Base-by-base conservation (phyloP, 2,888 invertebrate species). In the Digitonthophagus gazella region DNA sequence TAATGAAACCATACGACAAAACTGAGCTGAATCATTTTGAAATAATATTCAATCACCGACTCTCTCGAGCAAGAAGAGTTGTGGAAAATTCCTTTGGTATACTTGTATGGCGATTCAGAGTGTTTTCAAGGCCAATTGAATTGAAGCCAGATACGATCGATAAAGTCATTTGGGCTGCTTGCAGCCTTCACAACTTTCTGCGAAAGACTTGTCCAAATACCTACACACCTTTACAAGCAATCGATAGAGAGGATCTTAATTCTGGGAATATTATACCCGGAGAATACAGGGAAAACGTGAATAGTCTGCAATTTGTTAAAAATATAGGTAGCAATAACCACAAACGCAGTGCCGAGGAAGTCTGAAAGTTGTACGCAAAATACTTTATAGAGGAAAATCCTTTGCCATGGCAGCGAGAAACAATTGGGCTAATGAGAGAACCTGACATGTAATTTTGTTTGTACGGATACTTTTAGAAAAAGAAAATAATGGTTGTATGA, bases 181-280 rank as follows among this genome's bases (percentile, higher is more conserved):
- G 69, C 22, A 66, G 65, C 66, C 61, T 69, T 11, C 69, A 69
- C 61, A 69, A 69, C 55, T 66, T 58, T 28, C 63, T 66, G 55
- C 14, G 69, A 61, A 69, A 66, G 58, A 69, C 66, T 66, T 6
- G 16, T 54, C 66, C 69, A 66, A 19, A 58, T 56, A 28, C 19
- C 63, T 69, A 66, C 57, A 18, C 66, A 56, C 63, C 66, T 64
- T 58, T 58, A 65, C 65, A 68, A 68, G 68, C 65, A 65, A 14
- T 65, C 54, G 58, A 69, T 44, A 71, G 71, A 61, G 19, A 71
- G 66, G 69, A 71, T 65, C 70, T 71, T 18, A 71, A 71, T 61
- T 70, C 58, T 22, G 71, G 67, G 19, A 65, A 71, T 71, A 64
- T 71, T 56, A 71, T 22, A 58, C 64, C 63, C 54, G 70, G 70